Evolutionary conservation across 2,113 vertebrate species (phyloP).

Genomic region (Clarias gariepinus): DNA sequence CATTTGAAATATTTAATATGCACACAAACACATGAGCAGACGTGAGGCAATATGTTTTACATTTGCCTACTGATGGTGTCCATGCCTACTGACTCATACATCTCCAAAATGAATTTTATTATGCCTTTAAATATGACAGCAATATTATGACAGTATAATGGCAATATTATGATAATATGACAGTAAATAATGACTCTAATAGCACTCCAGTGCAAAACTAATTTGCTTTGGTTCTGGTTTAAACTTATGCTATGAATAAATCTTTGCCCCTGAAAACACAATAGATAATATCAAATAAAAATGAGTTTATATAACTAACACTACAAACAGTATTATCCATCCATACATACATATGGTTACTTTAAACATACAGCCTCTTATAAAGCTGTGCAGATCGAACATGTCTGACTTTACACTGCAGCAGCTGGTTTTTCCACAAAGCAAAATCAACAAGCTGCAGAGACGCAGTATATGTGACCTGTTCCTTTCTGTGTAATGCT

Average conservation of each 20-base stretch:
- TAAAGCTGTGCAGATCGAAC: background rate
- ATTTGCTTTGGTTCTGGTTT: background rate
- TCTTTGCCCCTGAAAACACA: background rate
- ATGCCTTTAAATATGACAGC: background rate
- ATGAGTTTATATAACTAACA: background rate
- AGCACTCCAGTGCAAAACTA: background rate
- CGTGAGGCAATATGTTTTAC: background rate
- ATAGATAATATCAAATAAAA: background rate
- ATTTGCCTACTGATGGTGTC: background rate
- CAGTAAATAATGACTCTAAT: background rate
- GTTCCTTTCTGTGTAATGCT: background rate
- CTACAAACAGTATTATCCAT: background rate
- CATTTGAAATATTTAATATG: background rate
- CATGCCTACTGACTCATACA: background rate
- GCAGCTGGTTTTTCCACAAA: conserved; percentile 19
- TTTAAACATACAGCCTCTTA: background rate
- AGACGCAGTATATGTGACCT: background rate
- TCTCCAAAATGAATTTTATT: background rate
- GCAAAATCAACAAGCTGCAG: conserved; percentile 9
- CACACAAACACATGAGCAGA: background rate
- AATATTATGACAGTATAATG: background rate
- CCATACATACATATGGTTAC: background rate
- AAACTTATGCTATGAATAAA: background rate
- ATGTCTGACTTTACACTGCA: background rate
- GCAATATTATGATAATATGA: background rate